phyloP scores from a whole-genome alignment of 2,797 vertebrate species.

The Poecilia picta region DNA sequence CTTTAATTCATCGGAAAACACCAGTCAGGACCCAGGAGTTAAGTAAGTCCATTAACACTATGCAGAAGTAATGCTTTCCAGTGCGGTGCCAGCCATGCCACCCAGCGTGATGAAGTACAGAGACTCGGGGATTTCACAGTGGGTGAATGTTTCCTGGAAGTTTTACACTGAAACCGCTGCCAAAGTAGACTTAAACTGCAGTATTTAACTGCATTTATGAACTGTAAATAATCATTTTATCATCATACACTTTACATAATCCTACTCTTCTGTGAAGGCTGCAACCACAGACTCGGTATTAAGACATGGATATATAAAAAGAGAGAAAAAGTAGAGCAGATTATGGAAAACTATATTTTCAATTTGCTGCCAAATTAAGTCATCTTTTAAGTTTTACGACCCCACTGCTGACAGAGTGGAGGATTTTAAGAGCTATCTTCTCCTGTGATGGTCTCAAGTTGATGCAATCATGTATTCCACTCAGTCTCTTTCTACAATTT shows the following conservation, averaged over 20 bases:
- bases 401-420: neutral
- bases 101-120: constrained; percentile 67
- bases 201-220: constrained; percentile 21
- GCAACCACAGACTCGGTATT: neutral
- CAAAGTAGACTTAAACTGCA: constrained; percentile 40
- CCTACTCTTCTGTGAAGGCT: constrained; percentile 6
- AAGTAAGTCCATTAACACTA: constrained; percentile 83
- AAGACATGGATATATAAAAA: neutral
- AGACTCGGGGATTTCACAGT: constrained; percentile 54
- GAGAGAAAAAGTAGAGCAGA: neutral
- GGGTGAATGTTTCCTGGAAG: constrained; percentile 61
- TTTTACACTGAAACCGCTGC: constrained; percentile 44
- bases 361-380: constrained; percentile 1
- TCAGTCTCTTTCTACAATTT: constrained; percentile 42
- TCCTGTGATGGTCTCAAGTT: constrained; percentile 17
- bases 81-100: constrained; percentile 71
- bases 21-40: constrained; percentile 76
- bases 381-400: constrained; percentile 12
- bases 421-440: constrained; percentile 17
- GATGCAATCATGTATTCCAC: constrained; percentile 18
- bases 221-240: constrained; percentile 33
- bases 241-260: constrained; percentile 1
- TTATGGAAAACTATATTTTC: neutral
- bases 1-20: constrained; percentile 84
- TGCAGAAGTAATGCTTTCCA: constrained; percentile 73